Evolutionary conservation across 2,888 invertebrate genomes (phyloP).

Genomic region (Phaonia tiefii): DNA sequence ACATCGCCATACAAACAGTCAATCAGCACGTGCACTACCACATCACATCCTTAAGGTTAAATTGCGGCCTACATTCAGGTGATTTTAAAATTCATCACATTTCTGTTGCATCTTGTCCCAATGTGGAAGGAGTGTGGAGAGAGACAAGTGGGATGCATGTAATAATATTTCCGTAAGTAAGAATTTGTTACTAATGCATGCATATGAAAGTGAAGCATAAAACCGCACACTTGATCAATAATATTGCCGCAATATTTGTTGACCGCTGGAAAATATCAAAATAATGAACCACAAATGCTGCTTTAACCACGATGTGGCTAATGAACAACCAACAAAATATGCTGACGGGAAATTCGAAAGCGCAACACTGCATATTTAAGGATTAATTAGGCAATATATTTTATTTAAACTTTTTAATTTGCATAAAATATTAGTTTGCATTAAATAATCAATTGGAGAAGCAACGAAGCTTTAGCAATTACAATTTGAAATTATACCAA

Average conservation of each 20-base stretch:
- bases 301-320: background rate
- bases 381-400: too few relatives aligned
- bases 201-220: background rate
- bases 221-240: constrained; percentile 18
- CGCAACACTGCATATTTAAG: too few relatives aligned
- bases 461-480: too few relatives aligned
- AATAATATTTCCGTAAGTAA: too few relatives aligned
- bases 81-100: constrained; percentile 10
- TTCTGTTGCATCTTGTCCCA: background rate
- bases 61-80: background rate
- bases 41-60: background rate
- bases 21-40: constrained; percentile 51
- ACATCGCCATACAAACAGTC: constrained; percentile 36
- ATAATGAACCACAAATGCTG: background rate
- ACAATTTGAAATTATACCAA: too few relatives aligned
- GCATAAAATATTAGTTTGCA: too few relatives aligned
- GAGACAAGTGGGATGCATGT: too few relatives aligned
- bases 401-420: too few relatives aligned
- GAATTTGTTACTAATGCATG: constrained; percentile 14
- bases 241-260: background rate
- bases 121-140: too few relatives aligned
- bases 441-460: too few relatives aligned
- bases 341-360: too few relatives aligned
- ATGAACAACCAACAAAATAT: too few relatives aligned
- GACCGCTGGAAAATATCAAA: background rate